Conservation (phyloP, 2,113 vertebrate genomes). For the Trichomycterus rosablanca region DNA sequence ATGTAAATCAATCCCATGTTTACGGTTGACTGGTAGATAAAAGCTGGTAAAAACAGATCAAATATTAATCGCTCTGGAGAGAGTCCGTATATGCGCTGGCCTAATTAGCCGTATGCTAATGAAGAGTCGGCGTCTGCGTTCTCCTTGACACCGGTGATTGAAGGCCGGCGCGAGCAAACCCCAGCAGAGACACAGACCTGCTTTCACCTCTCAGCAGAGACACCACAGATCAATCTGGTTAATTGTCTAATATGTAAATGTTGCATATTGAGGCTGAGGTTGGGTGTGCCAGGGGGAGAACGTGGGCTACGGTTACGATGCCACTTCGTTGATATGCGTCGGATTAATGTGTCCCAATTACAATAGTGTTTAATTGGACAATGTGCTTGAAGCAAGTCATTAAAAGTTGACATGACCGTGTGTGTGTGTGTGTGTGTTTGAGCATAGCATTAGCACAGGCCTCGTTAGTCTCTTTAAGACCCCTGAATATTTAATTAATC, state of each 20-base stretch:
- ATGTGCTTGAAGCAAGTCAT: slow-evolving; percentile 43
- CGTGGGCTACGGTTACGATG: not conserved
- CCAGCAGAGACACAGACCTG: slow-evolving; percentile 46
- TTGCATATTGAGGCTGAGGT: slow-evolving; percentile 30
- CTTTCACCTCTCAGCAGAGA: slow-evolving; percentile 45
- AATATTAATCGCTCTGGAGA: slow-evolving; percentile 33
- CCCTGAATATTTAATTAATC: slow-evolving; percentile 15
- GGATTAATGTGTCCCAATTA: slow-evolving; percentile 45
- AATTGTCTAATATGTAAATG: slow-evolving; percentile 74
- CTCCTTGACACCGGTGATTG: slow-evolving; percentile 62
- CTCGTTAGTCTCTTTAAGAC: slow-evolving; percentile 24
- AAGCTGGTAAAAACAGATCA: slow-evolving; percentile 23
- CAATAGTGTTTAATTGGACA: slow-evolving; percentile 46
- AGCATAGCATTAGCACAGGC: slow-evolving; percentile 4
- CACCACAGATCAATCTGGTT: slow-evolving; percentile 68
- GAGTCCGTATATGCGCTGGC: slow-evolving; percentile 60
- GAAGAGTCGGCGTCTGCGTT: slow-evolving; percentile 53
- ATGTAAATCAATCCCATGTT: not conserved
- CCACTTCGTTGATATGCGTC: slow-evolving; percentile 40
- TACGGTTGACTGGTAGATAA: slow-evolving; percentile 24
- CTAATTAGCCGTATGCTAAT: slow-evolving; percentile 76
- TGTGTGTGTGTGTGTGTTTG: not conserved
- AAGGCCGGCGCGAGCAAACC: slow-evolving; percentile 50
- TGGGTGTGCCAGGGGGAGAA: not conserved
- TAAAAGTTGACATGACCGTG: slow-evolving; percentile 35